Conservation (phyloP, 2,113 vertebrate genomes). For the Colistium nudipinnis region DNA sequence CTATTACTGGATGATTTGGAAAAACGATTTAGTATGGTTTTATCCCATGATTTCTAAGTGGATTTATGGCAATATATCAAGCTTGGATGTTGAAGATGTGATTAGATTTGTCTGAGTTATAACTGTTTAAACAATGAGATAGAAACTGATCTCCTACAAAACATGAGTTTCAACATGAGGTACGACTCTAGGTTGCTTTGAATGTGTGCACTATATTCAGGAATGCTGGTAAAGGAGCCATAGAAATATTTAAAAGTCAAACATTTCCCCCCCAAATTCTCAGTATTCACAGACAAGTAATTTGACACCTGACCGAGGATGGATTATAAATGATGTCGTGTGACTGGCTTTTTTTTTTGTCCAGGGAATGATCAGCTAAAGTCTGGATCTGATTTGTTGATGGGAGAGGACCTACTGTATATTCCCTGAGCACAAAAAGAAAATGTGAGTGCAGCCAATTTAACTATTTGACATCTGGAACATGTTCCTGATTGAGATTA, state of each 20-base stretch:
- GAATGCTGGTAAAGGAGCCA: not conserved
- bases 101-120: too few species aligned
- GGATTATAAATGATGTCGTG: slow-evolving; percentile 21
- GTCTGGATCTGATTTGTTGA: slow-evolving; percentile 19
- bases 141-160: not conserved
- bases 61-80: not conserved
- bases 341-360: not conserved
- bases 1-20: not conserved
- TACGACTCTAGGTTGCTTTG: not conserved
- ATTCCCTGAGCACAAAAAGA: not conserved
- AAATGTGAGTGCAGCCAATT: not conserved
- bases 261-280: too few species aligned
- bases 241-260: too few species aligned
- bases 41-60: not conserved
- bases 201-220: not conserved
- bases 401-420: not conserved
- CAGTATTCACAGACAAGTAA: not conserved
- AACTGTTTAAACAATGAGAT: not conserved
- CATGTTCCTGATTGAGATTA: not conserved
- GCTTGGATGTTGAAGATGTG: not conserved
- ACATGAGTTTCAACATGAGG: not conserved
- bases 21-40: not conserved
- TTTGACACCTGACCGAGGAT: not conserved
- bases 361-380: not conserved
- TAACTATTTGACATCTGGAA: not conserved